Evolutionary conservation across 1,140 invertebrate species (phyloP), one percentile per base, ranked within the genome.

Genomic region (Drosophila takahashii): DNA sequence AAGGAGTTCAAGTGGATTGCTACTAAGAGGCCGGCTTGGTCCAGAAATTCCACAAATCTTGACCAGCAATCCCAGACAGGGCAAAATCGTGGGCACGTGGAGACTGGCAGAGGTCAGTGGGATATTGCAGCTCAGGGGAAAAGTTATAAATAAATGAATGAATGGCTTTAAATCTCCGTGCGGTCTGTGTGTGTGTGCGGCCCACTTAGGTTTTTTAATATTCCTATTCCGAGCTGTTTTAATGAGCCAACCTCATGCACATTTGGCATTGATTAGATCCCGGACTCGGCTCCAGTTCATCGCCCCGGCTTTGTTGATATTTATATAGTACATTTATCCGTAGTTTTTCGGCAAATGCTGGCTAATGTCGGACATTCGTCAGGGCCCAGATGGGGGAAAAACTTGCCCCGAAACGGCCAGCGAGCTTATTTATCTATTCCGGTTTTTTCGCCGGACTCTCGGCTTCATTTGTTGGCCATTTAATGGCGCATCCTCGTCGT

Each of bases 391-490:
- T 26, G 51, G 1, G 48, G 15, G 11, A 4, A 27, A 10, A 27
- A 18, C 29, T 60, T 27, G 34, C 15, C 52, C 52, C 59, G 27
- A 62, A 59, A 16, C 36, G 26, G 0, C 37, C 18, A n/a, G 22
- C 42, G 39, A 34, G 41, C 58, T 32, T 71, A 70, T 71, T 42
- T 50, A 72, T 37, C 51, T 71, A 44, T 50, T 36, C 39, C 10
- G 32, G 62, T 18, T 27, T 18, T 32, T 39, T 27, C 4, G 16
- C 10, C 37, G 26, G 18, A 48, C 45, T 34, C 45, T 34, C 45
- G 6, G 45, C 65, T 44, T 69, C 66, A 72, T 72, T 81, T 80
- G 71, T 73, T 74, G 69, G 58, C 57, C 69, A 64, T 75, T 73
- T 73, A 61, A 52, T 73, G 67, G 32, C 48, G 65, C 39, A 52